Conservation (phyloP, 2,797 vertebrate species). For the Sorex maritimensis region DNA sequence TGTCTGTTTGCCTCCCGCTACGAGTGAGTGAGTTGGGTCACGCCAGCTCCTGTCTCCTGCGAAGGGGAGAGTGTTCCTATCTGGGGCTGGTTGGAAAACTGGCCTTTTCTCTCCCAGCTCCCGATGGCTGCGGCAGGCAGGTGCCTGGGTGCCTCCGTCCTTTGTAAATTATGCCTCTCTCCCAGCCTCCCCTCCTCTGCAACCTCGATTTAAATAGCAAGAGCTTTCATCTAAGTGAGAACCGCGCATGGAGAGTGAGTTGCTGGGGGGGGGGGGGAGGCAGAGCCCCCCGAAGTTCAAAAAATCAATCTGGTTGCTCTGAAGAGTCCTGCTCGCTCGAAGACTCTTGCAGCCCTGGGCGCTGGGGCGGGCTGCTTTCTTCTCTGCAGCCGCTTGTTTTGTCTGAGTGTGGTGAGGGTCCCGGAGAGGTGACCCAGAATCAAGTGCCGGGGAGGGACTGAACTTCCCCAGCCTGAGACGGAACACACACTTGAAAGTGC, state of each 20-base stretch:
- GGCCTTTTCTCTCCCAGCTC: slow-evolving; percentile 22
- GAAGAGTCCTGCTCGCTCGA: slow-evolving; percentile 69
- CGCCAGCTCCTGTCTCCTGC: slow-evolving; percentile 20
- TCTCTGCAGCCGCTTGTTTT: slow-evolving; percentile 79
- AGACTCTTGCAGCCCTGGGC: slow-evolving; percentile 77
- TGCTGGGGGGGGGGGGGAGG: slow-evolving; percentile 56
- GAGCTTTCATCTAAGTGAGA: slow-evolving; percentile 71
- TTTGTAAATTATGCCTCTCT: slow-evolving; percentile 55
- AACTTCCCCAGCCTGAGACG: slow-evolving; percentile 82
- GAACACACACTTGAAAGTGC: slow-evolving; percentile 83
- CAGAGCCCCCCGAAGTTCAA: slow-evolving; percentile 72
- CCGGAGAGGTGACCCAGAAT: slow-evolving; percentile 82
- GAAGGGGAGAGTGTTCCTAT: slow-evolving; percentile 27
- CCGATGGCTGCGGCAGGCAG: slow-evolving; percentile 45
- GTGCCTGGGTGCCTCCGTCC: slow-evolving; percentile 35
- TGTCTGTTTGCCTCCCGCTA: not conserved
- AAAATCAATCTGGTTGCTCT: slow-evolving; percentile 79
- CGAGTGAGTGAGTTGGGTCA: slow-evolving; percentile 54
- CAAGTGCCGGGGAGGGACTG: slow-evolving; percentile 85
- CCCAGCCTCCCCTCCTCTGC: not conserved
- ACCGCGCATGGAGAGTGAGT: slow-evolving; percentile 54
- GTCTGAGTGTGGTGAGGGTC: slow-evolving; percentile 73
- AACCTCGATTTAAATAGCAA: slow-evolving; percentile 69
- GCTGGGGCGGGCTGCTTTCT: slow-evolving; percentile 56
- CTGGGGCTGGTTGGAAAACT: slow-evolving; percentile 43